A percentile compares a stretch with the other conserved stretches of the same genome.
Conservation (phyloP, 2,113 vertebrate species). For the Coryphaenoides rupestris region DNA sequence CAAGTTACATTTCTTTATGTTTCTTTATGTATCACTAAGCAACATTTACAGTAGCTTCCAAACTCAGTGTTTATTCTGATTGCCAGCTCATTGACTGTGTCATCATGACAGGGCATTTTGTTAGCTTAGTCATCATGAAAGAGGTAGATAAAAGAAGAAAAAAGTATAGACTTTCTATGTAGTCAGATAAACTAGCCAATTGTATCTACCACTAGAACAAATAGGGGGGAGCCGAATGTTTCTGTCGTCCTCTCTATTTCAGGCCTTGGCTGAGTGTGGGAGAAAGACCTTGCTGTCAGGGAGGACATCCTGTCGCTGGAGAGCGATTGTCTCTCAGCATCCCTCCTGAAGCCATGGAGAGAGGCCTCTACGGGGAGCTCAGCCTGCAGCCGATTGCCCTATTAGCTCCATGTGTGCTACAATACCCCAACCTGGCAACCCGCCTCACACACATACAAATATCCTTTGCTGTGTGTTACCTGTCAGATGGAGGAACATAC, state of each 20-base stretch:
- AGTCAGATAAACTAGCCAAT: no score
- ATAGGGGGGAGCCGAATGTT: no score
- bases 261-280: conserved; percentile 49
- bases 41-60: no score
- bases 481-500: background rate
- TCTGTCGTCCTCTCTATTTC: conserved; percentile 12
- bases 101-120: no score
- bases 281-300: conserved; percentile 58
- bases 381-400: conserved; percentile 64
- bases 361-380: conserved; percentile 70
- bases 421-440: conserved; percentile 68
- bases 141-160: no score
- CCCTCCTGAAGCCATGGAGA: conserved; percentile 60
- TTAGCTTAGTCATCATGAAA: no score
- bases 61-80: no score
- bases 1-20: no score
- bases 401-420: conserved; percentile 68
- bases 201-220: no score
- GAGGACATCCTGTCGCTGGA: conserved; percentile 74
- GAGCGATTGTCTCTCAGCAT: conserved; percentile 64
- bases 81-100: no score
- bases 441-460: conserved; percentile 72
- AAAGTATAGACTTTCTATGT: no score
- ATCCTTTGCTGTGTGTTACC: conserved; percentile 71
- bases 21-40: no score